Percentiles rank a stretch among this genome's conserved stretches.
Conservation (phyloP, 2,797 vertebrate species). For the Euphonia xanthogaster region DNA sequence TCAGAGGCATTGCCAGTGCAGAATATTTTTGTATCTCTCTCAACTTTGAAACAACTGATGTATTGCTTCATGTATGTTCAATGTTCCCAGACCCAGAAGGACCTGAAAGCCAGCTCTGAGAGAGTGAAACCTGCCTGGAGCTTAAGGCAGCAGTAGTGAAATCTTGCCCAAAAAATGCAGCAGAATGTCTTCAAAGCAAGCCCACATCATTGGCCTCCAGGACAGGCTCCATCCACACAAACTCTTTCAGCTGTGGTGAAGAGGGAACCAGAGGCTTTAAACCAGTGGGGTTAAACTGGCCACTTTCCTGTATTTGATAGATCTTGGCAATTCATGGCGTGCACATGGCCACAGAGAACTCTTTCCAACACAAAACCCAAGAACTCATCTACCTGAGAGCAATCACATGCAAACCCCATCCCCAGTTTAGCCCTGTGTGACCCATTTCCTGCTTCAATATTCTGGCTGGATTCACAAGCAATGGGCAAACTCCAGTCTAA, state of each 20-base stretch:
- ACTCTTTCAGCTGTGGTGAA: neutral
- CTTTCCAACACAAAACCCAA: neutral
- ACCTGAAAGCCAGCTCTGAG: neutral
- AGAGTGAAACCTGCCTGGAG: neutral
- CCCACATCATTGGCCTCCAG: neutral
- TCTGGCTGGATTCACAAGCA: neutral
- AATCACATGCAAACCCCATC: neutral
- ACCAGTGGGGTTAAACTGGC: neutral
- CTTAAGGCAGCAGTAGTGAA: neutral
- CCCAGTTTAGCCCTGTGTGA: neutral
- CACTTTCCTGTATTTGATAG: neutral
- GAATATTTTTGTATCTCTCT: constrained; percentile 19
- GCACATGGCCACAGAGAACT: neutral
- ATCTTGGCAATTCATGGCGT: neutral
- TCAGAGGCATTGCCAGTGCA: neutral
- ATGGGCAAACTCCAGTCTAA: neutral
- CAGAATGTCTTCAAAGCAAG: neutral
- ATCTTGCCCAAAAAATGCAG: neutral
- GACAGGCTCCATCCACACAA: neutral
- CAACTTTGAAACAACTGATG: neutral
- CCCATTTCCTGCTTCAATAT: neutral
- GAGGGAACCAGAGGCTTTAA: neutral
- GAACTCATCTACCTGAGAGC: neutral
- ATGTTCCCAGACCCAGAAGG: neutral
- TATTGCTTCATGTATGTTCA: neutral